These are phyloP conservation scores for Andrena flavipes DNA, from an alignment of 2,888 invertebrate species.

Conservation along the genomic window DNA sequence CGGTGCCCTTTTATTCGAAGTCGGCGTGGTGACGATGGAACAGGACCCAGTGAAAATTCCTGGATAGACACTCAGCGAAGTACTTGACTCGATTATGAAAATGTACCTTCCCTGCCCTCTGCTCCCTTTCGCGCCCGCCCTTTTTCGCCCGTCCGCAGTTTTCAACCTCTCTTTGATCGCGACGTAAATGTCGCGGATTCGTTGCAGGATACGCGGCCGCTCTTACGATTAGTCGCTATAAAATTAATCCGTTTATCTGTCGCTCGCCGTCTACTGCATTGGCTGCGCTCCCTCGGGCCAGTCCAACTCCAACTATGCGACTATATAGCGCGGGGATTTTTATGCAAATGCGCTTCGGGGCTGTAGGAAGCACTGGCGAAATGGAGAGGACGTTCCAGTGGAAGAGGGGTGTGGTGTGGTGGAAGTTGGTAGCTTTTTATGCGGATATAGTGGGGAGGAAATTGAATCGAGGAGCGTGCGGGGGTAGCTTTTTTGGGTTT, in stretches of 20 bases:
- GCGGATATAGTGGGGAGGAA: no score
- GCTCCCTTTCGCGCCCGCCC: slow-evolving; percentile 25
- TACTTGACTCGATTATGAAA: slow-evolving; percentile 74
- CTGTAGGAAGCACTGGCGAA: no score
- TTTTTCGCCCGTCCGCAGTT: slow-evolving; percentile 34
- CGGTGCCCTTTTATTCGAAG: slow-evolving; percentile 50
- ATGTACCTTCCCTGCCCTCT: slow-evolving; percentile 60
- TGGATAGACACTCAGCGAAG: slow-evolving; percentile 65
- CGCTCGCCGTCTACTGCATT: background rate
- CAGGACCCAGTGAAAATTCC: slow-evolving; percentile 57
- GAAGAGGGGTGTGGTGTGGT: no score
- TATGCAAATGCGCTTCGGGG: no score
- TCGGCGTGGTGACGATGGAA: slow-evolving; percentile 15
- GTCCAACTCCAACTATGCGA: no score
- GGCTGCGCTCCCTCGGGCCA: no score
- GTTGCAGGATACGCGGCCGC: slow-evolving; percentile 1
- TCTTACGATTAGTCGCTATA: slow-evolving; percentile 34
- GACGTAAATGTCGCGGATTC: slow-evolving; percentile 54
- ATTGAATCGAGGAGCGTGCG: no score
- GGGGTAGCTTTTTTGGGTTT: no score
- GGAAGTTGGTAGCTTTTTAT: no score
- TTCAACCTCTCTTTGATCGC: slow-evolving; percentile 63
- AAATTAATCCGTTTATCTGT: slow-evolving; percentile 36
- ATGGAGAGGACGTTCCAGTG: no score
- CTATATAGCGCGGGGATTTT: no score